Percentiles rank a stretch among this genome's conserved stretches.
phyloP scores from a whole-genome alignment of 2,113 vertebrate genomes.

The Redunca redunca region DNA sequence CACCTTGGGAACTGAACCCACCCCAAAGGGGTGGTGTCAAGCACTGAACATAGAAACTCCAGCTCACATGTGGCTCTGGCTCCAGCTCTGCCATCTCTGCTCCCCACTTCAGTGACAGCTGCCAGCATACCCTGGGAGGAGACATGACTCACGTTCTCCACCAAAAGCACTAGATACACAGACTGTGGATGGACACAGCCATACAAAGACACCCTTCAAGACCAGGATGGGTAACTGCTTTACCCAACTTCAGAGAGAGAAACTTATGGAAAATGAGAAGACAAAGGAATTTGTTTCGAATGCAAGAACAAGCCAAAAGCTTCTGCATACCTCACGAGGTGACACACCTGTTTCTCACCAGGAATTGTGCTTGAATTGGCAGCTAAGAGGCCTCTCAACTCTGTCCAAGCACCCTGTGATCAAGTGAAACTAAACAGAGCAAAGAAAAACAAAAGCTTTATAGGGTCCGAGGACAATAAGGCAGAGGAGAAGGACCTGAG shows the following conservation, averaged over 20 bases:
- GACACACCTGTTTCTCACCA: background rate
- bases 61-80: background rate
- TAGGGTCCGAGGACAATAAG: background rate
- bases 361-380: background rate
- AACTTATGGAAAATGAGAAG: background rate
- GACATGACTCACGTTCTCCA: background rate
- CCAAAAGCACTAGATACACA: background rate
- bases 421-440: background rate
- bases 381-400: background rate
- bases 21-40: background rate
- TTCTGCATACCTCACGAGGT: background rate
- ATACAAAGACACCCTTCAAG: background rate
- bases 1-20: background rate
- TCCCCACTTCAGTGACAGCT: background rate
- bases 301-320: background rate
- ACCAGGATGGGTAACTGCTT: background rate
- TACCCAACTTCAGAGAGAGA: background rate
- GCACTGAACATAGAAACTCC: background rate
- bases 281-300: background rate
- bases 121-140: background rate
- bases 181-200: background rate
- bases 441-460: background rate
- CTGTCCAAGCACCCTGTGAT: background rate
- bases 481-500: background rate
- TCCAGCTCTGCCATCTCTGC: background rate